Evolutionary conservation across 2,797 vertebrate species (phyloP).

Genomic region (Chaunax sp.): DNA sequence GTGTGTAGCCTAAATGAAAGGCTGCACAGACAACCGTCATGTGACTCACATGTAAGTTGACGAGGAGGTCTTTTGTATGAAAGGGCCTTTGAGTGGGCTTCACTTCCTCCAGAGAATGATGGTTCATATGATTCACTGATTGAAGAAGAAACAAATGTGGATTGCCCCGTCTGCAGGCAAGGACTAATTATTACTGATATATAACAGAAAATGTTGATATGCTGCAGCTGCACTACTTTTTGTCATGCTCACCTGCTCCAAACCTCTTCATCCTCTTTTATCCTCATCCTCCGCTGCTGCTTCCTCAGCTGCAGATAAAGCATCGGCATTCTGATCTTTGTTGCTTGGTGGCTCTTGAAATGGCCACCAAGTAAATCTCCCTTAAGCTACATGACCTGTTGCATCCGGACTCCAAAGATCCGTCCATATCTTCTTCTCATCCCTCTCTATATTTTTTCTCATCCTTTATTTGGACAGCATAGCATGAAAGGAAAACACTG

Average conservation of each 20-base stretch:
- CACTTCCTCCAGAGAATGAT: conserved; percentile 21
- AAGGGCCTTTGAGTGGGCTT: conserved; percentile 38
- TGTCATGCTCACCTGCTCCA: conserved; percentile 18
- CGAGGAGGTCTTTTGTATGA: conserved; percentile 21
- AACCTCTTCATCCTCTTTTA: conserved; percentile 34
- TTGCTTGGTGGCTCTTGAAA: conserved; percentile 40
- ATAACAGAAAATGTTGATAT: conserved; percentile 15
- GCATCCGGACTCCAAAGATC: conserved; percentile 28
- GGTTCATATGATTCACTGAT: conserved; percentile 43
- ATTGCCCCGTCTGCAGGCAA: conserved; percentile 10
- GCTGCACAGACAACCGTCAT: conserved; percentile 21
- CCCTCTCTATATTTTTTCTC: conserved; percentile 16
- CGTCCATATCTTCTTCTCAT: conserved; percentile 16
- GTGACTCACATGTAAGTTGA: conserved; percentile 31
- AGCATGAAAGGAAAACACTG: conserved; percentile 13
- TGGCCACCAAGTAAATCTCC: conserved; percentile 37
- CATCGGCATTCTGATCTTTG: conserved; percentile 35
- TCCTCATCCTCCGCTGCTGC: conserved; percentile 15
- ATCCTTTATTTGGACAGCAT: conserved; percentile 30
- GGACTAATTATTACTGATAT: conserved; percentile 12
- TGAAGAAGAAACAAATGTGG: conserved; percentile 21
- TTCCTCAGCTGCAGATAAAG: conserved; percentile 33
- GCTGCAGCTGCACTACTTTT: conserved; percentile 24
- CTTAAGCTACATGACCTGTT: conserved; percentile 39
- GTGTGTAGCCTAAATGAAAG: conserved; percentile 11